Base-by-base conservation (phyloP, 2,888 invertebrate species). In the Thereva unica region DNA sequence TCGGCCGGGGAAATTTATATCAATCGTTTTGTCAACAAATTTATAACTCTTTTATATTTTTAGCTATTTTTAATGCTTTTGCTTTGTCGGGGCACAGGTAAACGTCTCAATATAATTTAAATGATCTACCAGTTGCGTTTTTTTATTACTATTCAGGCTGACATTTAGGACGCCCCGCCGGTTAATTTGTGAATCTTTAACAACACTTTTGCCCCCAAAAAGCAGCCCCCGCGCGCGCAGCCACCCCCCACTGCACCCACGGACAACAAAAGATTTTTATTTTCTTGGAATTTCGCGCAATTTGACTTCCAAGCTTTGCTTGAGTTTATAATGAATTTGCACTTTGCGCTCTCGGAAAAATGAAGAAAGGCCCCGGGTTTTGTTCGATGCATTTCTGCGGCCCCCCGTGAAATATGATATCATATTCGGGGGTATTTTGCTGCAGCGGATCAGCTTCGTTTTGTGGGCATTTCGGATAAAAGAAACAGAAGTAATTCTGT, bases 11-110 rank as follows among this genome's bases (percentile, higher is more conserved):
- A 61, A 61, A 61, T 61, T 61, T 61, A 61, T 61, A 61, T 61
- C 61, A 61, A 61, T 61, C 61, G 61, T 61, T 61, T 61, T 61
- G 61, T 61, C 61, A 61, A 61, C 61, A 61, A 61, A 61, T 61
- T 61, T 61, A 61, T 61, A 61, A 61, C 61, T 61, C 61, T 61
- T 59, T 59, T 61, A 61, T 50, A 61, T 40, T 61, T 61, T 53
- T 61, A 50, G 61, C 61, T 61, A 61, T 37, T 61, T 61, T 61
- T 49, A 61, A 41, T 61, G 41, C 23, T 23, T 23, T 61, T 23
- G 10, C 50, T 61, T 61, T 61, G 61, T 61, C 50, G 41, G 50
- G 42, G 7, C 49, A 50, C 47, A 49, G 50, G 40, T 50, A 40
- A 40, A 34, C 50, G 10, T 42, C 41, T 50, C 41, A 50, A 6